phyloP scores from a whole-genome alignment of 2,797 vertebrate genomes.

The Ptychobarbus kaznakovi region DNA sequence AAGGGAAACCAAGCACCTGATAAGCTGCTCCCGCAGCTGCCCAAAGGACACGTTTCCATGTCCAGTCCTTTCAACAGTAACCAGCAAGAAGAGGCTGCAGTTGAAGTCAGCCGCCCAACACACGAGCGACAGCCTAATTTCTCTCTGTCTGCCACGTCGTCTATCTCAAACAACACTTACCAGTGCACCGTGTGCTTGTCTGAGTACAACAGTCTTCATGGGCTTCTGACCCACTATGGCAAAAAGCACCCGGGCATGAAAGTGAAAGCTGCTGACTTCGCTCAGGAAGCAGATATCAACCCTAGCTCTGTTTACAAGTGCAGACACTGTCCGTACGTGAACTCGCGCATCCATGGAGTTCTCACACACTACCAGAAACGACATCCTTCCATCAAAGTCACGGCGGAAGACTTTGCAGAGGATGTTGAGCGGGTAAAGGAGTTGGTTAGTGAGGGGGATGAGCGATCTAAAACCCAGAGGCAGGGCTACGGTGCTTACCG shows the following conservation, averaged over 20 bases:
- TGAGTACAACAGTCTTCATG: slow-evolving; percentile 97
- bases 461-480: slow-evolving; percentile 95
- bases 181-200: slow-evolving; percentile 98
- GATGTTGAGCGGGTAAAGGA: slow-evolving; percentile 91
- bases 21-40: slow-evolving; percentile 45
- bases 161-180: slow-evolving; percentile 91
- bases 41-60: slow-evolving; percentile 73
- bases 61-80: slow-evolving; percentile 71
- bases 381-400: slow-evolving; percentile 94
- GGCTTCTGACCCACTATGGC: slow-evolving; percentile 97
- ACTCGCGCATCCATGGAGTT: slow-evolving; percentile 96
- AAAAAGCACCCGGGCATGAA: slow-evolving; percentile 99
- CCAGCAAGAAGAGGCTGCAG: slow-evolving; percentile 71
- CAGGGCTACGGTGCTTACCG: slow-evolving; percentile 97
- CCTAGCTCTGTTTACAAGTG: slow-evolving; percentile 98
- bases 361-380: slow-evolving; percentile 99
- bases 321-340: slow-evolving; percentile 97
- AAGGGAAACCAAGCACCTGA: slow-evolving; percentile 86
- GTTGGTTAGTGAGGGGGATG: slow-evolving; percentile 84
- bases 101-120: slow-evolving; percentile 78
- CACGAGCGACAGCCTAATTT: slow-evolving; percentile 81
- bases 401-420: slow-evolving; percentile 96
- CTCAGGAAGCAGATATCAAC: slow-evolving; percentile 97
- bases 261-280: slow-evolving; percentile 98
- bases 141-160: slow-evolving; percentile 79